Evolutionary conservation across 2,113 vertebrate genomes (phyloP).

Genomic region (Morone saxatilis): DNA sequence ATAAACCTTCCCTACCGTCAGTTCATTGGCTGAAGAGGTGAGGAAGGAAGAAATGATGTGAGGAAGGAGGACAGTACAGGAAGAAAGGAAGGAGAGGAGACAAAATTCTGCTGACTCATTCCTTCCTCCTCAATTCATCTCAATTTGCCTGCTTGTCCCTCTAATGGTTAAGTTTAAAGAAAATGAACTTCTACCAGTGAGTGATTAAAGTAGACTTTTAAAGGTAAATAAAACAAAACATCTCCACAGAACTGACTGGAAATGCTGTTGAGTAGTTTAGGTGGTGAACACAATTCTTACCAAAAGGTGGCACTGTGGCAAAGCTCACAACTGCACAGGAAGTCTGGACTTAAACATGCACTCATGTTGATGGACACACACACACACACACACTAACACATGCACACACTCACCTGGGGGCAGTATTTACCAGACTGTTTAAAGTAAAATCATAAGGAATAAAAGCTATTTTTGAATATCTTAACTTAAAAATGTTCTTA

Average conservation of each 20-base stretch:
- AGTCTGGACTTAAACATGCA: too few species aligned
- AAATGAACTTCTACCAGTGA: not conserved
- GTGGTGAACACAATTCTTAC: not conserved
- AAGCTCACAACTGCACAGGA: not conserved
- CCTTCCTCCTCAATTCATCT: slow-evolving; percentile 7
- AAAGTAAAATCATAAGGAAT: not conserved
- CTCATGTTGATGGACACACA: not conserved
- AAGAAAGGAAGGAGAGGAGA: not conserved
- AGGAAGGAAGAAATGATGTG: slow-evolving; percentile 38
- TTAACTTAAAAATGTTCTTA: not conserved
- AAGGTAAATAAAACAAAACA: slow-evolving; percentile 11
- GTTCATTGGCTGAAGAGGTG: slow-evolving; percentile 89
- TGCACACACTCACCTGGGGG: not conserved
- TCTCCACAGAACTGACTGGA: not conserved
- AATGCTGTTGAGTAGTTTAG: not conserved
- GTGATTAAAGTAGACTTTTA: not conserved
- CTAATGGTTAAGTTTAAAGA: not conserved
- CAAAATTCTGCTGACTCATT: slow-evolving; percentile 56
- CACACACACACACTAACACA: not conserved
- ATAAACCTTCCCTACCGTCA: slow-evolving; percentile 97
- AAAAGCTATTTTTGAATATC: not conserved
- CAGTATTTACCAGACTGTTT: not conserved
- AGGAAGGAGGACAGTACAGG: not conserved
- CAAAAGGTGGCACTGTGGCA: slow-evolving; percentile 69
- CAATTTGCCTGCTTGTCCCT: not conserved